Evolutionary conservation across 2,888 invertebrate genomes (phyloP), one percentile per base, ranked within the genome.

Genomic region (Polyommatus iphigenia): DNA sequence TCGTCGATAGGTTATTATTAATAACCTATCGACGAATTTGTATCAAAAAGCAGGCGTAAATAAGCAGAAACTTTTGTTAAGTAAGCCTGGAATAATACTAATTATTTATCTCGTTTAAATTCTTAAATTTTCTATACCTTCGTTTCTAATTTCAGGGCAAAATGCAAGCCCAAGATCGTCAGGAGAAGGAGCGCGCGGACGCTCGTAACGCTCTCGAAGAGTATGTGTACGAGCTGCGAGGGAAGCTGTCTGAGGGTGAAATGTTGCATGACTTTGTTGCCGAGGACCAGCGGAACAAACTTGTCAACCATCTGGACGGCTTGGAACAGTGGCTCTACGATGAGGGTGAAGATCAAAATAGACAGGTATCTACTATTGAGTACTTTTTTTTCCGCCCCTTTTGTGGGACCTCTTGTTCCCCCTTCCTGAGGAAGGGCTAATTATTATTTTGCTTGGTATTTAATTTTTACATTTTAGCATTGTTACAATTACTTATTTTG

Each of bases 241-340:
- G 98, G 79, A 98, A 99, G 89, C 91, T 99, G 78, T 95, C 95
- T 67, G 96, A 96, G 79, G 97, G 97, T 32, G 97, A 96, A 80
- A 95, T 96, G 59, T 93, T 98, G 77, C 96, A 96, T 81, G 95
- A 96, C 6, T 99, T 96, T 88, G 96, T 98, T 32, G 94, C 96
- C 1, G 97, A 97, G 78, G 90, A 94, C 15, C 97, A 97, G 81
- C 95, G 97, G 81, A 91, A 93, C 78, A 83, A 90, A 0, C 94
- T 97, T 79, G 95, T 96, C 54, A 88, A 91, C 79, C 95, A 96
- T 82, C 95, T 99, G 57, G 97, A 97, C 85, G 95, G 96, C 29
- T 97, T 98, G 84, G 99, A 99, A 91, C 97, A 97, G 87, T 99
- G 99, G 99, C 94, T 99, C 24, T 99, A 99, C 86, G 99, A 99